Conservation (phyloP, 2,888 invertebrate genomes). For the Euplagia quadripunctaria region DNA sequence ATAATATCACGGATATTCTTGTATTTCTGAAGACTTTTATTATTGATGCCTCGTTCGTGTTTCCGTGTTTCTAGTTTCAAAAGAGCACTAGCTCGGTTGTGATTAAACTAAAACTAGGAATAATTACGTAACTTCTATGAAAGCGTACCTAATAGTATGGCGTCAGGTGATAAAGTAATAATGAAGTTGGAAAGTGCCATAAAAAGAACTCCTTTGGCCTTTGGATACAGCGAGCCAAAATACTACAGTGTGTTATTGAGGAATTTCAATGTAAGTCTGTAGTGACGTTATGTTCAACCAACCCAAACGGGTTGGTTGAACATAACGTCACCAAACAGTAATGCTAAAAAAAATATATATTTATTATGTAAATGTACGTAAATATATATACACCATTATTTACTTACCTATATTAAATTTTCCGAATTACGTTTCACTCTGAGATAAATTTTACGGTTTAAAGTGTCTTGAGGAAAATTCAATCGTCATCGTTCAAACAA, state of each 20-base stretch:
- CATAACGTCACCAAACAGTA: too few species aligned
- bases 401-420: too few species aligned
- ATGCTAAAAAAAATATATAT: too few species aligned
- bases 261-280: not conserved
- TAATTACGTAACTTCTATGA: not conserved
- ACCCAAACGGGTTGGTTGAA: not conserved
- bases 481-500: too few species aligned
- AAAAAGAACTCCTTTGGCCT: not conserved
- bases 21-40: too few species aligned
- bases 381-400: too few species aligned
- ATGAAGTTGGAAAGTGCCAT: not conserved
- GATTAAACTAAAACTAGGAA: not conserved
- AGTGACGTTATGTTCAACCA: too few species aligned
- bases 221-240: not conserved
- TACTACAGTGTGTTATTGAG: not conserved
- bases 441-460: not conserved
- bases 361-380: too few species aligned
- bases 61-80: too few species aligned
- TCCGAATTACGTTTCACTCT: not conserved
- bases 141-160: not conserved
- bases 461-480: not conserved
- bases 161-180: not conserved
- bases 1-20: too few species aligned
- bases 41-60: too few species aligned
- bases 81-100: too few species aligned